Conservation (phyloP, 1,140 invertebrate genomes). For the Lepidurus arcticus region DNA sequence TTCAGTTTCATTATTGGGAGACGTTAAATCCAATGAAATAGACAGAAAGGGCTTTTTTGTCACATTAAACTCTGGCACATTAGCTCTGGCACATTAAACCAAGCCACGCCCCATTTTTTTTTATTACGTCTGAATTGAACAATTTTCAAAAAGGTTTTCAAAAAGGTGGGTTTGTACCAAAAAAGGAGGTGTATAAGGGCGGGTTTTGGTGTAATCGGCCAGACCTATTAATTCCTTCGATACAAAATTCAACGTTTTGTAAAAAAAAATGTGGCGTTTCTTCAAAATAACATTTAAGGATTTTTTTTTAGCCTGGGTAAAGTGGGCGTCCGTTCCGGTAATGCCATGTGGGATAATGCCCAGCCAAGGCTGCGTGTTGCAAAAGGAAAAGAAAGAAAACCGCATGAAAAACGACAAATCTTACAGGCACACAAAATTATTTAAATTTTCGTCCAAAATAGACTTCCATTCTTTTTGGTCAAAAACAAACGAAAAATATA, state of each 20-base stretch:
- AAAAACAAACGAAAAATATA: too few relatives aligned
- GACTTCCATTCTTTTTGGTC: too few relatives aligned
- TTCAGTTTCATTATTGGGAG: not conserved
- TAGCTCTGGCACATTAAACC: conserved; percentile 14
- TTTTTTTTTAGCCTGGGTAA: not conserved
- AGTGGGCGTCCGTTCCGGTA: conserved; percentile 17
- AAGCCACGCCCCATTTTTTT: not conserved
- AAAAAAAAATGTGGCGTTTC: not conserved
- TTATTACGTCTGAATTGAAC: not conserved
- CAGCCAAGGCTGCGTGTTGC: conserved; percentile 1
- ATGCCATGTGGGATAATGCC: conserved; percentile 9
- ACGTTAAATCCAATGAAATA: not conserved
- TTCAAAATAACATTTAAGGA: not conserved
- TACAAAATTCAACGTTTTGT: not conserved
- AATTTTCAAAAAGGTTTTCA: not conserved
- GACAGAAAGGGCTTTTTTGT: not conserved
- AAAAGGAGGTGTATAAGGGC: not conserved
- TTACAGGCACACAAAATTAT: not conserved
- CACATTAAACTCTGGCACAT: not conserved
- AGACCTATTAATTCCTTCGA: conserved; percentile 14
- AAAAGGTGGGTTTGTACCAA: conserved; percentile 17
- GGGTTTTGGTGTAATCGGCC: conserved; percentile 11
- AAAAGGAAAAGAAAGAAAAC: not conserved
- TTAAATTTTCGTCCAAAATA: too few relatives aligned
- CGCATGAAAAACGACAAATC: not conserved